Conservation (phyloP, 2,888 invertebrate species). For the Priocnemis perturbator region DNA sequence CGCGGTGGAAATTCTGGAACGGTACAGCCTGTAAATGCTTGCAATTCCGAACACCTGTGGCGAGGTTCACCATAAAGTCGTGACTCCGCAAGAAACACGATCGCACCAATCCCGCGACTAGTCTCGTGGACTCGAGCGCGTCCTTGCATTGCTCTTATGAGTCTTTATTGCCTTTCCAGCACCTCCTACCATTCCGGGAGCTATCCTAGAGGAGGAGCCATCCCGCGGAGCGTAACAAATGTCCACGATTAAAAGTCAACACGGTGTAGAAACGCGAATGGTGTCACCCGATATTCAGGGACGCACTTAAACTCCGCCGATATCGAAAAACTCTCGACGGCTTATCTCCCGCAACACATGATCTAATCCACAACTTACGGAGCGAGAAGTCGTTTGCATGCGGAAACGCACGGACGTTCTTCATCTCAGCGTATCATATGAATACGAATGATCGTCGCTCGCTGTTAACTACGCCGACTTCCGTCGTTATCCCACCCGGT, state of each 20-base stretch:
- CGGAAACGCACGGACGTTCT: no score
- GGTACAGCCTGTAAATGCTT: constrained; percentile 6
- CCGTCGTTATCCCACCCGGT: no score
- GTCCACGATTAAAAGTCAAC: constrained; percentile 56
- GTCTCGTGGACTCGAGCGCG: constrained; percentile 13
- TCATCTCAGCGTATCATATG: no score
- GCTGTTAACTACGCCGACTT: no score
- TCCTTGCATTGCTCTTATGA: constrained; percentile 37
- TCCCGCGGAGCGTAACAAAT: constrained; percentile 53
- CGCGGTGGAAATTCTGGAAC: constrained; percentile 27
- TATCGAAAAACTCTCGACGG: not conserved
- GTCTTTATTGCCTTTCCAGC: constrained; percentile 33
- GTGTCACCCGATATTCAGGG: constrained; percentile 38
- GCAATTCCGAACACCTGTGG: constrained; percentile 39
- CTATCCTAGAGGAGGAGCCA: constrained; percentile 37
- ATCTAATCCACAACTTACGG: constrained; percentile 8
- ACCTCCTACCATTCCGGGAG: constrained; percentile 32
- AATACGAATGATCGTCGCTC: no score
- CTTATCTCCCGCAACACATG: constrained; percentile 10
- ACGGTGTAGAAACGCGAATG: constrained; percentile 52
- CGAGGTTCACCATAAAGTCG: constrained; percentile 28
- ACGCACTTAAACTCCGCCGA: not conserved
- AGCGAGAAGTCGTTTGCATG: no score
- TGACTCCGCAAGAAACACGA: constrained; percentile 34
- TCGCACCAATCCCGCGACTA: constrained; percentile 19